phyloP scores from a whole-genome alignment of 2,113 vertebrate species.

The Pithys albifrons region DNA sequence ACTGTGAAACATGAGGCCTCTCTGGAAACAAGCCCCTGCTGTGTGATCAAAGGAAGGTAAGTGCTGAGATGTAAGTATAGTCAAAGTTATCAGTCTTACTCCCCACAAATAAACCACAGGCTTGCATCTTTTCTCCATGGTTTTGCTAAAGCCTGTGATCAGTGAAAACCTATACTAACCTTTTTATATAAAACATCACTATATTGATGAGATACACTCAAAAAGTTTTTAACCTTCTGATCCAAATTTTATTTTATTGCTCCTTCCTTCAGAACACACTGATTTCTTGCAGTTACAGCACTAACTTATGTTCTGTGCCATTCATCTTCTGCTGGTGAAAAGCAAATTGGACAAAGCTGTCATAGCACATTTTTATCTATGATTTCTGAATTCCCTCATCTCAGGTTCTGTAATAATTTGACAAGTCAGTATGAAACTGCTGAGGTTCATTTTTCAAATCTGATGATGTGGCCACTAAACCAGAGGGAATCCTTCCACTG shows the following conservation, averaged over 20 bases:
- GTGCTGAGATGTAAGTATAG: neutral
- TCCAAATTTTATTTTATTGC: neutral
- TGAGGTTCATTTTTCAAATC: neutral
- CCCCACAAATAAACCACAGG: neutral
- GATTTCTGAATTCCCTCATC: neutral
- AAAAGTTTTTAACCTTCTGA: neutral
- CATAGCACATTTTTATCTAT: neutral
- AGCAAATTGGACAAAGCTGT: neutral
- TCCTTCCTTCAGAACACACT: neutral
- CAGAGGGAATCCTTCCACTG: neutral
- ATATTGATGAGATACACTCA: neutral
- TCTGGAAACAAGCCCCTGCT: neutral
- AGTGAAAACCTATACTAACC: neutral
- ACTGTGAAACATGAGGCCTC: neutral
- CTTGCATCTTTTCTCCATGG: neutral
- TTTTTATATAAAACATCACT: neutral
- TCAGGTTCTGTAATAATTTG: neutral
- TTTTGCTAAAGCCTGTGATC: neutral
- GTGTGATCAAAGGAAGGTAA: slow-evolving; percentile 20
- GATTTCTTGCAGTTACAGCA: neutral
- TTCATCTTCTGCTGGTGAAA: neutral
- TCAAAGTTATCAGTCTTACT: neutral
- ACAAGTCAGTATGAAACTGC: neutral
- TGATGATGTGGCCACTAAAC: neutral
- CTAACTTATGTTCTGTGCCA: accelerated